Conservation (phyloP, 1,140 invertebrate species). For the Drosophila ohnishii region DNA sequence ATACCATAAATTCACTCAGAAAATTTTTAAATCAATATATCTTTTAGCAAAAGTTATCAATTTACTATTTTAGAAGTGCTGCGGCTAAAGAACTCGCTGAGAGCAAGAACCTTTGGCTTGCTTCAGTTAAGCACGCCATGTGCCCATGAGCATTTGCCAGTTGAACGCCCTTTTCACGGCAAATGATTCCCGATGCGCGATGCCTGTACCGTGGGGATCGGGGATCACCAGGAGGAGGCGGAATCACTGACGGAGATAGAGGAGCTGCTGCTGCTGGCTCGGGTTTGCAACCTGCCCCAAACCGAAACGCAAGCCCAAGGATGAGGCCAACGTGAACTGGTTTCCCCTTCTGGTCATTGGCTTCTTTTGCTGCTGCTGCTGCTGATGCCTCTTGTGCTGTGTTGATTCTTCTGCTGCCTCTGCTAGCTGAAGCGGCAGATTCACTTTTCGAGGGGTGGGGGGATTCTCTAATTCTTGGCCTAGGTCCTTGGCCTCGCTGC, state of each 20-base stretch:
- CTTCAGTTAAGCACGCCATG: conserved; percentile 65
- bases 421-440: conserved; percentile 74
- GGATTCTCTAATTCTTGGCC: conserved; percentile 61
- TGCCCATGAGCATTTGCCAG: conserved; percentile 77
- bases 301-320: conserved; percentile 47
- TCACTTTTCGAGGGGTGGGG: conserved; percentile 70
- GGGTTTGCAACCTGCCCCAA: conserved; percentile 54
- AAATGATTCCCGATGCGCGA: conserved; percentile 73
- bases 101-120: conserved; percentile 72
- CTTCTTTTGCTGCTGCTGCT: conserved; percentile 26
- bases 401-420: conserved; percentile 14
- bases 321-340: conserved; percentile 53
- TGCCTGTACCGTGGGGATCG: conserved; percentile 39
- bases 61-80: conserved; percentile 38
- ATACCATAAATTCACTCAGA: not conserved
- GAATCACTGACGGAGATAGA: conserved; percentile 24
- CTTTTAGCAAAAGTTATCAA: not conserved
- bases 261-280: conserved; percentile 7
- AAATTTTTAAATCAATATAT: not conserved
- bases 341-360: conserved; percentile 57
- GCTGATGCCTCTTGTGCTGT: not conserved
- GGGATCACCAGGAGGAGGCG: conserved; percentile 2
- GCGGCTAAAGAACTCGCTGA: conserved; percentile 56
- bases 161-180: conserved; percentile 83
- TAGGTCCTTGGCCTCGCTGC: conserved; percentile 21